Conservation (phyloP, 2,888 invertebrate genomes). For the Pollenia griseotomentosa region DNA sequence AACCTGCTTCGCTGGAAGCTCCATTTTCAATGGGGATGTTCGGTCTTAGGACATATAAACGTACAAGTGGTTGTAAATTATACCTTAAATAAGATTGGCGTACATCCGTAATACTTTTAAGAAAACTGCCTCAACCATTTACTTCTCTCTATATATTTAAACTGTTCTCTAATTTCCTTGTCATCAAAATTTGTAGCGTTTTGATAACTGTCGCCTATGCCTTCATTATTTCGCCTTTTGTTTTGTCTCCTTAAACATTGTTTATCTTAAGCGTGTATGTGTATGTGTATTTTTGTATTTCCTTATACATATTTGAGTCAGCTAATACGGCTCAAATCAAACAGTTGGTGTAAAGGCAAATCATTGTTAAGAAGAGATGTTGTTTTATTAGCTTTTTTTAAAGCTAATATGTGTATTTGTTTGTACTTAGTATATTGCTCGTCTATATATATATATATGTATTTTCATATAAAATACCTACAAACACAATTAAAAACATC, state of each 20-base stretch:
- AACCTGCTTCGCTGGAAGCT: too few relatives aligned
- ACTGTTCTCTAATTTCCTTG: too few relatives aligned
- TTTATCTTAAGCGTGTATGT: background rate
- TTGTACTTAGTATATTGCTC: slow-evolving; percentile 34
- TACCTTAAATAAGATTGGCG: too few relatives aligned
- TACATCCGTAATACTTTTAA: too few relatives aligned
- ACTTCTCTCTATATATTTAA: too few relatives aligned
- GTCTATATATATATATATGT: background rate
- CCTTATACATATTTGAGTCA: background rate
- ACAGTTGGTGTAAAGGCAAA: background rate
- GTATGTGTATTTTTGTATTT: background rate
- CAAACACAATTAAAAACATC: slow-evolving; percentile 16
- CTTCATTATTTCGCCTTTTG: background rate
- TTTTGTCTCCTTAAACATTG: background rate
- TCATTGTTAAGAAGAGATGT: slow-evolving; percentile 22
- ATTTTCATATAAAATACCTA: background rate
- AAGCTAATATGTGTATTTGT: slow-evolving; percentile 41
- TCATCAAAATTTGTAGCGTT: background rate
- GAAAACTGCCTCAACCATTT: too few relatives aligned
- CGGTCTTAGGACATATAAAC: too few relatives aligned
- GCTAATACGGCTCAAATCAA: background rate
- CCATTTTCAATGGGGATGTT: too few relatives aligned
- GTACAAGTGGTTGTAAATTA: too few relatives aligned
- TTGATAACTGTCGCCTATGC: background rate
- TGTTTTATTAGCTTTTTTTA: slow-evolving; percentile 53